phyloP scores from a whole-genome alignment of 2,113 vertebrate genomes.

The Nesogale talazaci region DNA sequence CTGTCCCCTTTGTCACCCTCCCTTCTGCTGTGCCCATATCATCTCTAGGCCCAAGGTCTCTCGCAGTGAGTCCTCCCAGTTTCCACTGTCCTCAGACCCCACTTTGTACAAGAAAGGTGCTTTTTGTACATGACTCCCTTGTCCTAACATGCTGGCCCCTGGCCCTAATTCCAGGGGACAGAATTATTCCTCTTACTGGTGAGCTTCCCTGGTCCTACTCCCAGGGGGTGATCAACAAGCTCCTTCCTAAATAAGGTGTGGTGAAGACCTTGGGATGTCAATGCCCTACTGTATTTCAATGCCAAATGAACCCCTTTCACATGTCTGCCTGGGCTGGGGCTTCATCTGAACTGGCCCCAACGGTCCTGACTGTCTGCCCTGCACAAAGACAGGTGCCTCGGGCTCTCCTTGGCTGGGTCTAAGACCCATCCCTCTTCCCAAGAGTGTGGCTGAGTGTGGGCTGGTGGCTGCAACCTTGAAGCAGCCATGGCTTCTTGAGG shows the following conservation, averaged over 20 bases:
- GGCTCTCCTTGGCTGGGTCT: background rate
- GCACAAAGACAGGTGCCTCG: background rate
- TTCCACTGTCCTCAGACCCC: no score
- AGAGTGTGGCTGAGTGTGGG: constrained; percentile 1
- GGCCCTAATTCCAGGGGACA: background rate
- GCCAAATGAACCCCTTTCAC: background rate
- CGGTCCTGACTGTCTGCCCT: background rate
- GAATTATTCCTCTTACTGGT: fast-evolving
- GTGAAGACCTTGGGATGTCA: background rate
- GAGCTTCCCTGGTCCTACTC: background rate
- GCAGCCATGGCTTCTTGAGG: background rate
- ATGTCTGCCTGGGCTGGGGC: background rate
- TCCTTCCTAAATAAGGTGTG: background rate
- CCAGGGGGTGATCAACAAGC: background rate
- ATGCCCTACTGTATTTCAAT: background rate
- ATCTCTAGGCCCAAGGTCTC: background rate
- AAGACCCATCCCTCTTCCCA: background rate
- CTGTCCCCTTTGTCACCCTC: background rate
- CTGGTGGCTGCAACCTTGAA: background rate
- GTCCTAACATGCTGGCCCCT: background rate
- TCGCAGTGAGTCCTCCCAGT: fast-evolving
- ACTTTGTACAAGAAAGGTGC: no score
- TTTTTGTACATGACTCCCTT: background rate
- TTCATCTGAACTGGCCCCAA: background rate
- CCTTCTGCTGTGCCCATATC: background rate